Evolutionary conservation across 2,888 invertebrate species (phyloP).

Genomic region (Epistrophe eligans): DNA sequence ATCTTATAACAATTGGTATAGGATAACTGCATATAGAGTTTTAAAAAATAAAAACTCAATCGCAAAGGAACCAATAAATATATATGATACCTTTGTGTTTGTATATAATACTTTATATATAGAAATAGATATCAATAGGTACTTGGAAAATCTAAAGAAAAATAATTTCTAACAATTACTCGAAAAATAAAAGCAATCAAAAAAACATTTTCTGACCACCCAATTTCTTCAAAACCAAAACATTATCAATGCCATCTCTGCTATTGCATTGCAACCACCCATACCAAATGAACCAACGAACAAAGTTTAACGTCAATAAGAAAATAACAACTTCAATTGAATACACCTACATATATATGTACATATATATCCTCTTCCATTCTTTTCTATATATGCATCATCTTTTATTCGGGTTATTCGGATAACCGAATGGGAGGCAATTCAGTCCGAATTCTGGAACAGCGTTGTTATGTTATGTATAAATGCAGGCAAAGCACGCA

Average conservation of each 20-base stretch:
- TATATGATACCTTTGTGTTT: not conserved
- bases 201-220: conserved; percentile 40
- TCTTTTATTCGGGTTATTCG: conserved; percentile 8
- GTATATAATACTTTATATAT: too few species aligned
- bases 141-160: conserved; percentile 2
- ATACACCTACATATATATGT: not conserved
- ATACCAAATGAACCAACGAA: not conserved
- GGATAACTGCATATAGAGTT: too few species aligned
- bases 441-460: not conserved
- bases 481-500: too few species aligned
- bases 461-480: conserved; percentile 19
- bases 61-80: not conserved
- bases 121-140: too few species aligned
- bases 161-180: conserved; percentile 69
- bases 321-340: conserved; percentile 67
- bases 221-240: not conserved
- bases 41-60: not conserved
- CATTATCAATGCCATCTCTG: not conserved
- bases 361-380: not conserved
- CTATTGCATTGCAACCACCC: not conserved
- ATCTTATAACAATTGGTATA: conserved; percentile 11
- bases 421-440: not conserved
- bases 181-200: conserved; percentile 67
- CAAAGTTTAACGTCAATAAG: conserved; percentile 30
- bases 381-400: conserved; percentile 42